These are phyloP conservation scores for Prolemur simus DNA, from an alignment of 2,113 vertebrate genomes.

Conservation along the genomic window DNA sequence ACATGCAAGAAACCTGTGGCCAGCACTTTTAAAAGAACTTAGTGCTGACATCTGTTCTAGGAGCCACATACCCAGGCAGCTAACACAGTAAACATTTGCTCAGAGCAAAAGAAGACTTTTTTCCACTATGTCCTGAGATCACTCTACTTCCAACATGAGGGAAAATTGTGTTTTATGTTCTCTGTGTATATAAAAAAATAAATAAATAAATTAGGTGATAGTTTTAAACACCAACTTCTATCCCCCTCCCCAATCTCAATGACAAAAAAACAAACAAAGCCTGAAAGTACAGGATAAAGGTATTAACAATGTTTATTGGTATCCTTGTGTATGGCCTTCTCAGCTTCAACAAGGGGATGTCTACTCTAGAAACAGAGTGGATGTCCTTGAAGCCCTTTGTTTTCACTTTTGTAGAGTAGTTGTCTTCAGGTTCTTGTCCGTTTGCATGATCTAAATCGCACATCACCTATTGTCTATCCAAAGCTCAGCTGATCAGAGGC, in stretches of 20 bases:
- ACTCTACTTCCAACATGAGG: neutral
- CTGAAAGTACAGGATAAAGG: neutral
- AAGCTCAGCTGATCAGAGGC: neutral
- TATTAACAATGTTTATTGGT: neutral
- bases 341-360: neutral
- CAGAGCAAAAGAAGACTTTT: neutral
- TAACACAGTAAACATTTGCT: neutral
- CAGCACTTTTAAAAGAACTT: neutral
- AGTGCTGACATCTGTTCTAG: neutral
- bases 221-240: neutral
- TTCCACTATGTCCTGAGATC: neutral
- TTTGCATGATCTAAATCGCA: neutral
- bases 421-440: neutral
- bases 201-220: neutral
- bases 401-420: neutral
- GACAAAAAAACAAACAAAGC: neutral
- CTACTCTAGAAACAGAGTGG: neutral
- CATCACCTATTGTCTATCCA: neutral
- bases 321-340: neutral
- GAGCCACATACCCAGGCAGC: neutral
- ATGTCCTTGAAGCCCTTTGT: neutral
- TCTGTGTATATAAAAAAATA: neutral
- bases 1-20: neutral
- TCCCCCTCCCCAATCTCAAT: neutral
- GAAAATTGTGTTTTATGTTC: neutral